Evolutionary conservation across 2,888 invertebrate species (phyloP).

Genomic region (Caenorhabditis zanzibari): DNA sequence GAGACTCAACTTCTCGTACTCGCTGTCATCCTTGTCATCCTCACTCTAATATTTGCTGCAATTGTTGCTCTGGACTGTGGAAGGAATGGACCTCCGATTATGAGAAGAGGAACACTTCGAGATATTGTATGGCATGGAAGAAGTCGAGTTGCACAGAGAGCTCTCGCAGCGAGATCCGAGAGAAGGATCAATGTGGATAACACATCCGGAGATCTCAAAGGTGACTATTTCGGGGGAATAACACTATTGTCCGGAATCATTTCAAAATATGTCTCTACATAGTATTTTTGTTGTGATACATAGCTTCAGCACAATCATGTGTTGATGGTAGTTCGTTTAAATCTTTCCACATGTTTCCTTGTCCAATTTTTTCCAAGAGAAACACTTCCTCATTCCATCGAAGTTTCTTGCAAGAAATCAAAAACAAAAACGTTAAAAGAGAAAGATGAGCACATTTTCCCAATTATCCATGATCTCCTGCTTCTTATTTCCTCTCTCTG

Average conservation of each 20-base stretch:
- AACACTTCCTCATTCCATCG: background rate
- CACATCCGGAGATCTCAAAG: constrained; percentile 21
- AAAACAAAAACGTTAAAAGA: constrained; percentile 1
- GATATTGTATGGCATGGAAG: constrained; percentile 44
- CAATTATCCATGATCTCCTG: constrained; percentile 7
- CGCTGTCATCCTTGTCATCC: constrained; percentile 48
- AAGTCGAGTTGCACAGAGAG: background rate
- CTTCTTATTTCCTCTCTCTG: background rate
- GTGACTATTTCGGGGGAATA: background rate
- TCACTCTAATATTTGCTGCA: constrained; percentile 44
- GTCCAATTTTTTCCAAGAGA: background rate
- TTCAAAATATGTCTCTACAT: no score
- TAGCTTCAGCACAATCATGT: no score
- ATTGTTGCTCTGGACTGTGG: constrained; percentile 54
- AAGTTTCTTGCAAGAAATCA: background rate
- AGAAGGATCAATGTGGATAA: constrained; percentile 6
- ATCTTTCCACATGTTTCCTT: constrained; percentile 1
- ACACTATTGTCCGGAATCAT: background rate
- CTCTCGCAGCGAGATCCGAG: background rate
- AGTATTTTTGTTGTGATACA: no score
- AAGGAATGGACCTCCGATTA: constrained; percentile 29
- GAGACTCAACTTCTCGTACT: constrained; percentile 55
- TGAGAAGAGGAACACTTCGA: constrained; percentile 38
- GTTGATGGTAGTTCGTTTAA: background rate
- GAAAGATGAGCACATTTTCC: constrained; percentile 13